phyloP scores from a whole-genome alignment of 2,797 vertebrate genomes.

The Uromys caudimaculatus region DNA sequence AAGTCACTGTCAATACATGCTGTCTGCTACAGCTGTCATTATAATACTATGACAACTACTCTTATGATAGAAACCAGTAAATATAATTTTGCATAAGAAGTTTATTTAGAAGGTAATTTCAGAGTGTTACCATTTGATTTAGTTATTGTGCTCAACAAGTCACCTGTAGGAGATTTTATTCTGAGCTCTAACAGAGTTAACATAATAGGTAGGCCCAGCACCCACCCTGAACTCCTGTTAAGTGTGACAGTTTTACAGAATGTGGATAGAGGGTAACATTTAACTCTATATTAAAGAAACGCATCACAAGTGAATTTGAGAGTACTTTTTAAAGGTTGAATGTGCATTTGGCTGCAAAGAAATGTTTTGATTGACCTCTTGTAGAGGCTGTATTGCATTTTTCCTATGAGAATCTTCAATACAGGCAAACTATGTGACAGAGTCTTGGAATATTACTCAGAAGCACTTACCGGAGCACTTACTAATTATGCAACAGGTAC shows the following conservation, averaged over 20 bases:
- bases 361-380: conserved; percentile 12
- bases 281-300: background rate
- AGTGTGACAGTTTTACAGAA: background rate
- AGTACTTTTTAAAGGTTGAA: conserved; percentile 20
- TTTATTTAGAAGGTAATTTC: background rate
- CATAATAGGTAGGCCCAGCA: background rate
- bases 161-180: background rate
- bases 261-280: background rate
- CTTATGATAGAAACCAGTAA: background rate
- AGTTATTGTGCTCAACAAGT: background rate
- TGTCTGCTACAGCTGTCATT: background rate
- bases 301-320: background rate
- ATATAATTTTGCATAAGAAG: background rate
- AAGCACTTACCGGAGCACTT: background rate
- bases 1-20: conserved; percentile 9
- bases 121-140: background rate
- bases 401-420: background rate
- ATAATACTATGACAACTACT: background rate
- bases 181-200: background rate
- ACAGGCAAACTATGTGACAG: background rate
- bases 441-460: background rate
- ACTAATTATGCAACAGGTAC: background rate
- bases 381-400: background rate
- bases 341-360: background rate
- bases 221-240: background rate